Percentiles rank a stretch among this genome's conserved stretches.
phyloP scores from a whole-genome alignment of 2,888 invertebrate species.

The Podabrus alpinus region DNA sequence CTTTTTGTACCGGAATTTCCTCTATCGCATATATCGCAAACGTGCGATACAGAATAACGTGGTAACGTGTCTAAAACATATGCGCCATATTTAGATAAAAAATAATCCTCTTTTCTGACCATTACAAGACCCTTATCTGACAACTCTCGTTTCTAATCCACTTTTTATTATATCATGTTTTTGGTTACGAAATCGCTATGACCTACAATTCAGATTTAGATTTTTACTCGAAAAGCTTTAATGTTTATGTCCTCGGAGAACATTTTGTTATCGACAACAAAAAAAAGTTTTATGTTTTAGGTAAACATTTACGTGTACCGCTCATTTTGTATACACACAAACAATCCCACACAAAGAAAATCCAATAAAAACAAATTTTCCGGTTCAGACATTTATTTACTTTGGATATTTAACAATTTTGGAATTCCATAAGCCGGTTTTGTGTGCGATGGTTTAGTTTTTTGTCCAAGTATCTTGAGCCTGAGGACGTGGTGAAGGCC shows the following conservation, averaged over 20 bases:
- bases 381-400: neutral
- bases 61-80: slow-evolving; percentile 45
- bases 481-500: neutral
- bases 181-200: neutral
- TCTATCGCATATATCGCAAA: slow-evolving; percentile 28
- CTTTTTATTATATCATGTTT: slow-evolving; percentile 25
- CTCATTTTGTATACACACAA: neutral
- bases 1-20: slow-evolving; percentile 25
- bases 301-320: neutral
- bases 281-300: neutral
- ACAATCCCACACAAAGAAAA: neutral
- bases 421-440: neutral
- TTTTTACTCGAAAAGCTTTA: neutral
- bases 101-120: slow-evolving; percentile 53
- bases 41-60: slow-evolving; percentile 37
- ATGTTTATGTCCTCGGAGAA: neutral
- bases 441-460: neutral
- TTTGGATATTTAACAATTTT: neutral
- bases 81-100: slow-evolving; percentile 51
- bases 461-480: neutral
- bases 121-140: slow-evolving; percentile 47
- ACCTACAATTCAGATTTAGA: neutral
- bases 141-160: slow-evolving; percentile 28
- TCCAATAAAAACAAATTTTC: neutral
- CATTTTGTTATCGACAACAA: neutral